Conservation (phyloP, 2,113 vertebrate genomes). For the Carollia perspicillata region DNA sequence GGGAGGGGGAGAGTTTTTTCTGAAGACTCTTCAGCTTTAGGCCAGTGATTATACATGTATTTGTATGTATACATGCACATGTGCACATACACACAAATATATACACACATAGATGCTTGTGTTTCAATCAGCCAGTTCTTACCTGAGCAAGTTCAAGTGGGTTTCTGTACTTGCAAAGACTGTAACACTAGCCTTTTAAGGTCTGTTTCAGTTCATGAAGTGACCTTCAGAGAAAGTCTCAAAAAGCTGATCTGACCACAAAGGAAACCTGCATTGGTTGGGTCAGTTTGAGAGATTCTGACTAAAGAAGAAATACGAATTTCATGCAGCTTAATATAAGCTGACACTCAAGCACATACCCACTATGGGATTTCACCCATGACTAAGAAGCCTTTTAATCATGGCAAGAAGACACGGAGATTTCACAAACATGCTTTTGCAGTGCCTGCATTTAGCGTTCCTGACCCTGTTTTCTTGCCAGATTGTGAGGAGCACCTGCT, state of each 20-base stretch:
- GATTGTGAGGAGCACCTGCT: conserved; percentile 69
- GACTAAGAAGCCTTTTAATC: conserved; percentile 75
- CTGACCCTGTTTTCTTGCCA: conserved; percentile 67
- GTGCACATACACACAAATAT: not conserved
- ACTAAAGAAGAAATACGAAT: conserved; percentile 69
- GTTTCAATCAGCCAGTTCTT: not conserved
- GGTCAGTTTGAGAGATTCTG: conserved; percentile 66
- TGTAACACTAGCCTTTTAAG: conserved; percentile 17
- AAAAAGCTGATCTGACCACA: conserved; percentile 46
- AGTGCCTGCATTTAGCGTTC: conserved; percentile 53
- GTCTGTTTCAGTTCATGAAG: conserved; percentile 30
- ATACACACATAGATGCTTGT: not conserved
- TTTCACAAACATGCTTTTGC: conserved; percentile 69
- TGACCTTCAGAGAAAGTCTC: conserved; percentile 56
- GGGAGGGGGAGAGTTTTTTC: not conserved
- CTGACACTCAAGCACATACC: conserved; percentile 59
- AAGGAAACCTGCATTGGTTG: conserved; percentile 38
- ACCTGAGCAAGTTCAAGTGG: not conserved
- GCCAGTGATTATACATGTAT: not conserved
- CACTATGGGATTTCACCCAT: conserved; percentile 68
- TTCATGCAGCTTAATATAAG: conserved; percentile 68
- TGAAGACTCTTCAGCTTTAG: conserved; percentile 8
- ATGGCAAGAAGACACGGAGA: conserved; percentile 72
- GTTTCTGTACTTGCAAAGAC: conserved; percentile 40
- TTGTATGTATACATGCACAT: not conserved